These are phyloP conservation scores for Heliconius cydno DNA, from an alignment of 2,888 invertebrate species.

Conservation along the genomic window DNA sequence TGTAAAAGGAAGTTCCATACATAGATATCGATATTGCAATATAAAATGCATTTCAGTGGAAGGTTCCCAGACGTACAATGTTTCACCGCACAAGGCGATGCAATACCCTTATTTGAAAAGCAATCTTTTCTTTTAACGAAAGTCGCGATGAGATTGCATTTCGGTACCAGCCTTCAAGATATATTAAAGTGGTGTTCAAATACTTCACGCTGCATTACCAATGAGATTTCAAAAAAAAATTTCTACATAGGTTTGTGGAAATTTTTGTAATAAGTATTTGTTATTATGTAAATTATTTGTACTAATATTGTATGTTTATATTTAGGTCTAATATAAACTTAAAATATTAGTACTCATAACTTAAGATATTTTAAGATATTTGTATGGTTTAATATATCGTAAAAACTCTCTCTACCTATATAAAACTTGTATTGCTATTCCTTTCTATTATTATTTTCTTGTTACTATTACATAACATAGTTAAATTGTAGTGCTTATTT, in stretches of 20 bases:
- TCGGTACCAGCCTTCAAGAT: slow-evolving; percentile 18
- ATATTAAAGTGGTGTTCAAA: slow-evolving; percentile 32
- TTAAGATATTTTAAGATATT: too few relatives aligned
- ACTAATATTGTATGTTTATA: too few relatives aligned
- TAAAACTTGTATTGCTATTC: too few relatives aligned
- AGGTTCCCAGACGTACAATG: slow-evolving; percentile 31
- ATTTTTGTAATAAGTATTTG: neutral
- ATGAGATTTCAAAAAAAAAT: neutral
- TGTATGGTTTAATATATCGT: too few relatives aligned
- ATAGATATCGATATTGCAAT: slow-evolving; percentile 38
- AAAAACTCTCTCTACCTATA: too few relatives aligned
- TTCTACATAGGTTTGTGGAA: neutral
- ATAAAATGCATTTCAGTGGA: slow-evolving; percentile 39
- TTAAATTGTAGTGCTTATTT: neutral
- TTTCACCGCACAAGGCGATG: slow-evolving; percentile 32
- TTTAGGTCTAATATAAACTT: too few relatives aligned
- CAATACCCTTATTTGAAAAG: slow-evolving; percentile 44
- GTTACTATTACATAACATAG: neutral
- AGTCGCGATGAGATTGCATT: slow-evolving; percentile 41
- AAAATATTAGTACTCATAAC: too few relatives aligned
- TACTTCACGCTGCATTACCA: slow-evolving; percentile 30
- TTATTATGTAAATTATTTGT: too few relatives aligned
- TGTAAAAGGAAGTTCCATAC: slow-evolving; percentile 25
- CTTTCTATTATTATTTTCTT: neutral
- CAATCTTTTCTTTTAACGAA: slow-evolving; percentile 45